A percentile compares a stretch with the other conserved stretches of the same genome.
phyloP scores from a whole-genome alignment of 2,888 invertebrate genomes.

The Byasa hedistus region DNA sequence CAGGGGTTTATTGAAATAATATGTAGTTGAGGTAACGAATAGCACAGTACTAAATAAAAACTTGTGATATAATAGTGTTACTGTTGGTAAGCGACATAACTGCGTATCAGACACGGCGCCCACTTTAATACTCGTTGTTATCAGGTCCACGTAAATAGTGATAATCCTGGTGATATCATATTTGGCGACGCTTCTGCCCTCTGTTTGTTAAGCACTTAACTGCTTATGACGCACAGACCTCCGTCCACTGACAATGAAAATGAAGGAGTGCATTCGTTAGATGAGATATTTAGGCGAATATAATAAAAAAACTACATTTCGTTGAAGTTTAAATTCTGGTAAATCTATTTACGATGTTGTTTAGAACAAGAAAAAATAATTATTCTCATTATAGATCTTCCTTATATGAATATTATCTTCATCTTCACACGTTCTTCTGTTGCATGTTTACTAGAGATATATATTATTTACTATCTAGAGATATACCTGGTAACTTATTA shows the following conservation, averaged over 20 bases:
- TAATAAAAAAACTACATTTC: background rate
- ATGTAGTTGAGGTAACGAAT: background rate
- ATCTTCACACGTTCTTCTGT: too few species aligned
- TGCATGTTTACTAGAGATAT: too few species aligned
- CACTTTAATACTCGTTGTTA: slow-evolving; percentile 55
- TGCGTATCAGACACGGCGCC: slow-evolving; percentile 42
- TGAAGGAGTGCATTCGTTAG: slow-evolving; percentile 20
- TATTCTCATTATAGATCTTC: too few species aligned
- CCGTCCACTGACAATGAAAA: slow-evolving; percentile 27
- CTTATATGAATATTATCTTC: too few species aligned
- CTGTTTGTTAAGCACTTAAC: slow-evolving; percentile 44
- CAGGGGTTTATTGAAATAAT: too few species aligned
- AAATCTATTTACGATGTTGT: too few species aligned
- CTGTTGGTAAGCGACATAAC: slow-evolving; percentile 21
- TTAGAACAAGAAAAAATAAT: too few species aligned
- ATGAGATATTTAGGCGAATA: background rate
- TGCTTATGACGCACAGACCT: slow-evolving; percentile 34
- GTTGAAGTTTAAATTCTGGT: too few species aligned
- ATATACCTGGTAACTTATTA: too few species aligned
- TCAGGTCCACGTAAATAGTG: slow-evolving; percentile 58
- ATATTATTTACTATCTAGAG: too few species aligned
- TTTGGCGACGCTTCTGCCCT: slow-evolving; percentile 43
- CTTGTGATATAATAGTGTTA: slow-evolving; percentile 4
- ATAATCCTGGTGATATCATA: slow-evolving; percentile 64
- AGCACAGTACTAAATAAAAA: background rate